phyloP scores from a whole-genome alignment of 2,797 vertebrate genomes.

The Catharus ustulatus region DNA sequence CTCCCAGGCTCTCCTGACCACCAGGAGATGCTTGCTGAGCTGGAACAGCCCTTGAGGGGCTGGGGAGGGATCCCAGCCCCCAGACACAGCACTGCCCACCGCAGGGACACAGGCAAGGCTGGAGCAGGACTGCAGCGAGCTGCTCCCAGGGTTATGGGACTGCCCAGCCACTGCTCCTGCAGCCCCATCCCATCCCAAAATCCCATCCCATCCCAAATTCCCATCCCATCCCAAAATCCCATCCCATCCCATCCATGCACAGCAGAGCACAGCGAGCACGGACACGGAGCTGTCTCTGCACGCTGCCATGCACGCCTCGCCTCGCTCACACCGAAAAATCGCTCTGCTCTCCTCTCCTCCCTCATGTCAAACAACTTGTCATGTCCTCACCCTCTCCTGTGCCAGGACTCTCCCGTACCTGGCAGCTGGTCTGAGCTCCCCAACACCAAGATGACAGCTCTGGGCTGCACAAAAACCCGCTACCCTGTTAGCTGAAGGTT shows the following conservation, averaged over 20 bases:
- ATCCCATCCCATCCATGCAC: neutral
- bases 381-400: fast-evolving
- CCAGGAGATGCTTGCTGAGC: neutral
- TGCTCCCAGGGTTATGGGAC: fast-evolving
- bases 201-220: fast-evolving
- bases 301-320: neutral
- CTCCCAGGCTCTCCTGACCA: neutral
- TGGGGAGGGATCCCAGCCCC: neutral
- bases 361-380: fast-evolving
- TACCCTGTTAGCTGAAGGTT: fast-evolving
- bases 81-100: fast-evolving
- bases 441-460: neutral
- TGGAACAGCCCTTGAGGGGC: fast-evolving
- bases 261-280: neutral
- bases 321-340: neutral
- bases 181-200: neutral
- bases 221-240: fast-evolving
- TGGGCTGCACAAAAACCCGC: neutral
- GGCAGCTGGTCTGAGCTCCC: neutral
- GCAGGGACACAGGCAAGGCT: fast-evolving
- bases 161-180: fast-evolving
- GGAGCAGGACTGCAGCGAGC: neutral
- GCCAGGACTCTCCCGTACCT: neutral
- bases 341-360: neutral
- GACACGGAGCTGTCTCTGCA: neutral